Conservation (phyloP, 2,113 vertebrate genomes). For the Microcebus jonahi region DNA sequence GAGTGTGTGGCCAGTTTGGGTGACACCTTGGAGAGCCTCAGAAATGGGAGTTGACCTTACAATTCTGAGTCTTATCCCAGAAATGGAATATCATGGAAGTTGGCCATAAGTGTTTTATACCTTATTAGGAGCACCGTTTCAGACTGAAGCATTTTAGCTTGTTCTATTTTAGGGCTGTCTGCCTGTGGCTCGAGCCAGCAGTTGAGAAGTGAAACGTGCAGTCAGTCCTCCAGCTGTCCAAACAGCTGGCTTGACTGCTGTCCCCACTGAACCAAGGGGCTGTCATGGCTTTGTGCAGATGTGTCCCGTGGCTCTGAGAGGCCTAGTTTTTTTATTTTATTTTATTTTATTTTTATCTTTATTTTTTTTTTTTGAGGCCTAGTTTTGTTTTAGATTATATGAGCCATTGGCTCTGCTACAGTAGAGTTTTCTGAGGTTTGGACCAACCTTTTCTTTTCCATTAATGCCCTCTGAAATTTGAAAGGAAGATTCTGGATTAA, state of each 20-base stretch:
- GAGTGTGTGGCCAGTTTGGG: background rate
- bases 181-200: background rate
- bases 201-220: background rate
- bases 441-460: background rate
- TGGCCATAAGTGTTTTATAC: rapidly evolving
- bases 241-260: background rate
- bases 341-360: no score
- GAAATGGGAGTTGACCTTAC: rapidly evolving
- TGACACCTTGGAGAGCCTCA: background rate
- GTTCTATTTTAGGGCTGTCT: background rate
- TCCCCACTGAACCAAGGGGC: background rate
- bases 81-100: background rate
- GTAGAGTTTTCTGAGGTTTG: background rate
- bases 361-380: no score
- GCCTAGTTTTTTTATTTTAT: no score
- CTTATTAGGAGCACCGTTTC: rapidly evolving
- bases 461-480: background rate
- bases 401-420: background rate
- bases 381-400: background rate
- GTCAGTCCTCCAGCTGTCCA: background rate
- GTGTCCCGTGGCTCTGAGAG: background rate
- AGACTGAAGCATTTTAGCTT: background rate
- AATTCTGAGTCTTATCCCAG: background rate
- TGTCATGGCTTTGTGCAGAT: rapidly evolving
- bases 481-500: background rate